Conservation (phyloP, 1,140 invertebrate genomes). For the Acromyrmex echinatior region DNA sequence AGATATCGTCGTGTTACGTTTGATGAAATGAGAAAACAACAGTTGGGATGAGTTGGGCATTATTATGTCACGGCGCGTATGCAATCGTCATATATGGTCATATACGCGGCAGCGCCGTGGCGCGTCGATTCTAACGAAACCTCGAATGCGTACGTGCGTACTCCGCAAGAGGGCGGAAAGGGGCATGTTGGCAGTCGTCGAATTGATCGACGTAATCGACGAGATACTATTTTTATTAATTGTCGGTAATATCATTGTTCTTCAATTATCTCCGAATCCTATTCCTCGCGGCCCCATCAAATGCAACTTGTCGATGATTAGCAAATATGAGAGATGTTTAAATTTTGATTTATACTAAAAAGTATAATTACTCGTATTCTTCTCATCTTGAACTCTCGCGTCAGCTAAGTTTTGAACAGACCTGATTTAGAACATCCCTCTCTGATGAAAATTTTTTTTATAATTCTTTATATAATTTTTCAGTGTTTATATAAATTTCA, state of each 20-base stretch:
- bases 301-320: background rate
- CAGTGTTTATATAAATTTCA: too few species aligned
- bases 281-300: too few species aligned
- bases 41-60: slow-evolving; percentile 11
- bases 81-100: slow-evolving; percentile 62
- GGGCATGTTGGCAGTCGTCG: background rate
- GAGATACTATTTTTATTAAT: too few species aligned
- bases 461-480: too few species aligned
- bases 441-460: too few species aligned
- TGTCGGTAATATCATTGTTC: too few species aligned
- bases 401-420: too few species aligned
- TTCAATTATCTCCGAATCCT: too few species aligned
- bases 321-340: background rate
- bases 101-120: slow-evolving; percentile 38
- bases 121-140: background rate
- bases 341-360: background rate
- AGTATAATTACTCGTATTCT: too few species aligned
- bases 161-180: background rate
- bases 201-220: too few species aligned
- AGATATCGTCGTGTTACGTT: background rate
- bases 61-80: slow-evolving; percentile 73
- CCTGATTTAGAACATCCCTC: too few species aligned
- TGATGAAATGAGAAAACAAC: background rate
- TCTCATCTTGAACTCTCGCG: too few species aligned
- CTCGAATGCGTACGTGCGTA: background rate